These are phyloP conservation scores for Thecocarcelia acutangulata DNA, from an alignment of 2,888 invertebrate genomes.

Conservation along the genomic window DNA sequence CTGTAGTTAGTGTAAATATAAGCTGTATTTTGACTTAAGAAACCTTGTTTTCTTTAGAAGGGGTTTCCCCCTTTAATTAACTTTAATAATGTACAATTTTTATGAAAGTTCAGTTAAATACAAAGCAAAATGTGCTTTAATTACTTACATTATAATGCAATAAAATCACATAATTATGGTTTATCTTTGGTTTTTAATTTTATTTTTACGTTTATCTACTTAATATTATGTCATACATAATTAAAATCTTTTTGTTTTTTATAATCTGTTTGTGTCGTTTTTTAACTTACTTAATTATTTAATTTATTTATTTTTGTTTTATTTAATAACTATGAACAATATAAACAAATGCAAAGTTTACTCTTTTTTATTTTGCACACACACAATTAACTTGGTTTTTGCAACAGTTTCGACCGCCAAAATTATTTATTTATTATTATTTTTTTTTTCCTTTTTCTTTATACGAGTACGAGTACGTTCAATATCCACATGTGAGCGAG, in stretches of 20 bases:
- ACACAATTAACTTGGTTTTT: conserved; percentile 54
- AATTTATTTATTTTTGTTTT: conserved; percentile 66
- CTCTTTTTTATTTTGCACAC: conserved; percentile 48
- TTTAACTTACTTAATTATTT: conserved; percentile 67
- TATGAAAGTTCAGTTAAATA: too few relatives aligned
- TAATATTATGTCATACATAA: conserved; percentile 70
- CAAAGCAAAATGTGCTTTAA: too few relatives aligned
- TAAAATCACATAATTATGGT: conserved; percentile 31
- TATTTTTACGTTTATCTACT: conserved; percentile 69
- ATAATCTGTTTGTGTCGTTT: conserved; percentile 28
- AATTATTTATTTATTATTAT: conserved; percentile 21
- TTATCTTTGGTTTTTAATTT: conserved; percentile 58
- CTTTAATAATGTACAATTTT: too few relatives aligned
- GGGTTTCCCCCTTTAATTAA: too few relatives aligned
- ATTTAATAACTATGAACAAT: conserved; percentile 70
- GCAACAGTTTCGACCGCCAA: conserved; percentile 48
- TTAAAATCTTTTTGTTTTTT: conserved; percentile 62
- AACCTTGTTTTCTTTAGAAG: too few relatives aligned
- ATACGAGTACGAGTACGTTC: not conserved
- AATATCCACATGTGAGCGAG: conserved; percentile 26
- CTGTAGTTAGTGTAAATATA: too few relatives aligned
- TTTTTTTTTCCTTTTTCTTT: not conserved
- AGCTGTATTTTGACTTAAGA: too few relatives aligned
- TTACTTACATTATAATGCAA: not conserved
- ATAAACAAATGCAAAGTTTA: conserved; percentile 70